Conservation (phyloP, 2,888 invertebrate species). For the Pemphredon lugubris region DNA sequence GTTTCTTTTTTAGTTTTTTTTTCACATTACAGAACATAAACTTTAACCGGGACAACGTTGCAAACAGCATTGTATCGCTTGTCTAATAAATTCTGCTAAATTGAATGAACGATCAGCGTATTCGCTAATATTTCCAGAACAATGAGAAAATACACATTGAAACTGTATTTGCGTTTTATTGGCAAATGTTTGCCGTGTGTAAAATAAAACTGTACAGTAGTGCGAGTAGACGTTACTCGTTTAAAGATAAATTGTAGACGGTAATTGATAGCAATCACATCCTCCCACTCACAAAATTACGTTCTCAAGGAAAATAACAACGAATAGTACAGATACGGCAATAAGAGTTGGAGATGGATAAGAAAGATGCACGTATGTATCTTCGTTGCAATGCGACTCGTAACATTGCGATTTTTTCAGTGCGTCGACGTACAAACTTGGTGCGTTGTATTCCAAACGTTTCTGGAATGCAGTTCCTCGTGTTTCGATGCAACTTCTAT, state of each 20-base stretch:
- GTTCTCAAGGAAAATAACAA: constrained; percentile 42
- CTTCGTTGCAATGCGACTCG: too few relatives aligned
- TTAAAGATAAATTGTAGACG: constrained; percentile 14
- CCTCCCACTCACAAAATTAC: constrained; percentile 13
- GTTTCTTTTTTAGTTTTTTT: background rate
- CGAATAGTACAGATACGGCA: constrained; percentile 54
- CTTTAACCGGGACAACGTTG: too few relatives aligned
- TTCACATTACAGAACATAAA: background rate
- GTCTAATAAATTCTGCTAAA: constrained; percentile 33
- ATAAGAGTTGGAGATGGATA: constrained; percentile 20
- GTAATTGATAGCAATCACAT: constrained; percentile 22
- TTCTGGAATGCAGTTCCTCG: constrained; percentile 15
- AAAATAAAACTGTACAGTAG: constrained; percentile 35
- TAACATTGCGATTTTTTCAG: too few relatives aligned
- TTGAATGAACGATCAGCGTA: background rate
- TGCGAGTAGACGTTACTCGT: constrained; percentile 17
- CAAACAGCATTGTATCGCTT: constrained; percentile 34
- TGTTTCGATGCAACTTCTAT: constrained; percentile 27
- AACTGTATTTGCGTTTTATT: constrained; percentile 47
- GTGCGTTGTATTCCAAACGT: constrained; percentile 13
- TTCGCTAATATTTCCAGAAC: too few relatives aligned
- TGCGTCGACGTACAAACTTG: background rate
- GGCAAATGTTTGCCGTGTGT: constrained; percentile 21
- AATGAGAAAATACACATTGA: too few relatives aligned
- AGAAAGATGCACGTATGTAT: too few relatives aligned